These are phyloP conservation scores for Phenganax subtilis DNA, from an alignment of 92 coral and sea anemone species.

Conservation along the genomic window DNA sequence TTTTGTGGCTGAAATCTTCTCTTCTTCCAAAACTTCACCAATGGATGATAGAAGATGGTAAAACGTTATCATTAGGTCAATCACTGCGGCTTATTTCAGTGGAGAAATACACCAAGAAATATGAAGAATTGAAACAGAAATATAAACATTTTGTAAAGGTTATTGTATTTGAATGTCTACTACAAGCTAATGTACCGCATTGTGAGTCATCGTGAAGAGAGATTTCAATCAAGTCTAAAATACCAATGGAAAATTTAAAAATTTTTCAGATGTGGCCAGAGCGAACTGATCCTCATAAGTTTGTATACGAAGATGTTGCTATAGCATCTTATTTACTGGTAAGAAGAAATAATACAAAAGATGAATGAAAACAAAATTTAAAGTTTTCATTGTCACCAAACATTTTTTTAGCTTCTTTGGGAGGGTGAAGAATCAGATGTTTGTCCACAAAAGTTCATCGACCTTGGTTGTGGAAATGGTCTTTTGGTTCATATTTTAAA, in stretches of 20 bases:
- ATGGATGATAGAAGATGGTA: slow-evolving; percentile 70
- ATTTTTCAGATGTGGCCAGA: slow-evolving; percentile 85
- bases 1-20: slow-evolving; percentile 69
- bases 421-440: slow-evolving; percentile 53
- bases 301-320: slow-evolving; percentile 96
- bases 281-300: slow-evolving; percentile 89
- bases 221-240: neutral
- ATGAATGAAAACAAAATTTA: no score
- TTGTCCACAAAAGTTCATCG: slow-evolving; percentile 72
- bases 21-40: slow-evolving; percentile 80
- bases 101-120: slow-evolving; percentile 69
- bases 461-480: slow-evolving; percentile 98
- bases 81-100: slow-evolving; percentile 75
- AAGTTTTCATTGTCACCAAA: neutral
- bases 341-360: slow-evolving; percentile 20
- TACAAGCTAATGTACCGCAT: neutral
- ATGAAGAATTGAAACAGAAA: slow-evolving; percentile 70
- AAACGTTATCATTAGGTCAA: slow-evolving; percentile 46
- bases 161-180: neutral
- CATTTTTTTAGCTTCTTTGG: slow-evolving; percentile 63
- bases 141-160: slow-evolving; percentile 85
- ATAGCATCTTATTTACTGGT: slow-evolving; percentile 90
- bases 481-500: slow-evolving; percentile 77
- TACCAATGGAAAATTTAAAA: neutral
- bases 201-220: neutral